These are phyloP conservation scores for Idaea biselata DNA, from an alignment of 2,888 invertebrate species.

Conservation along the genomic window DNA sequence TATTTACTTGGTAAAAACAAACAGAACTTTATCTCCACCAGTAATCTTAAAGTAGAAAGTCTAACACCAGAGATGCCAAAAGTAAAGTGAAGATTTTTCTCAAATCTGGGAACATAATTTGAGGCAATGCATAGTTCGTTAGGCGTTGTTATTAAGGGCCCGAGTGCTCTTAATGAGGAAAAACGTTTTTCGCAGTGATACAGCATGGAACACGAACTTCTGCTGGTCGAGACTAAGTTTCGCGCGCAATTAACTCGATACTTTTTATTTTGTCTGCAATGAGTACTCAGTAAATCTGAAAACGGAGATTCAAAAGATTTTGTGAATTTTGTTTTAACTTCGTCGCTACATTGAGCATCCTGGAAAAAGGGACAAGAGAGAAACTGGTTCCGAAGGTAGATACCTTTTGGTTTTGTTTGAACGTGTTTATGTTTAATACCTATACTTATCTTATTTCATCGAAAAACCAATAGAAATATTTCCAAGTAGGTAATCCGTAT, in stretches of 20 bases:
- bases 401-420: not conserved
- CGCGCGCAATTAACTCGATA: slow-evolving; percentile 55
- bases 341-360: not conserved
- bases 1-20: too few species aligned
- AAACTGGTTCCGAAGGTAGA: not conserved
- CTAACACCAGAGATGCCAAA: not conserved
- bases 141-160: slow-evolving; percentile 47
- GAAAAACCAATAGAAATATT: too few species aligned
- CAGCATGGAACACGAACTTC: slow-evolving; percentile 48
- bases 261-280: slow-evolving; percentile 43
- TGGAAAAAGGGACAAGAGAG: not conserved
- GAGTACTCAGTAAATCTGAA: slow-evolving; percentile 33
- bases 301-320: not conserved
- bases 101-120: slow-evolving; percentile 17
- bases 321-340: not conserved
- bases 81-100: not conserved
- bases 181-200: slow-evolving; percentile 53
- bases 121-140: slow-evolving; percentile 47
- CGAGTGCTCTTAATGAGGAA: slow-evolving; percentile 58
- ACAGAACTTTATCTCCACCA: slow-evolving; percentile 7
- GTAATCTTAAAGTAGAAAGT: slow-evolving; percentile 13
- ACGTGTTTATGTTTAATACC: not conserved
- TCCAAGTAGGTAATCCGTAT: too few species aligned
- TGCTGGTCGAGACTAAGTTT: slow-evolving; percentile 46
- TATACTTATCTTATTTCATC: too few species aligned